Evolutionary conservation across 2,113 vertebrate species (phyloP), one percentile per base, ranked within the genome.

Genomic region (Colius striatus): DNA sequence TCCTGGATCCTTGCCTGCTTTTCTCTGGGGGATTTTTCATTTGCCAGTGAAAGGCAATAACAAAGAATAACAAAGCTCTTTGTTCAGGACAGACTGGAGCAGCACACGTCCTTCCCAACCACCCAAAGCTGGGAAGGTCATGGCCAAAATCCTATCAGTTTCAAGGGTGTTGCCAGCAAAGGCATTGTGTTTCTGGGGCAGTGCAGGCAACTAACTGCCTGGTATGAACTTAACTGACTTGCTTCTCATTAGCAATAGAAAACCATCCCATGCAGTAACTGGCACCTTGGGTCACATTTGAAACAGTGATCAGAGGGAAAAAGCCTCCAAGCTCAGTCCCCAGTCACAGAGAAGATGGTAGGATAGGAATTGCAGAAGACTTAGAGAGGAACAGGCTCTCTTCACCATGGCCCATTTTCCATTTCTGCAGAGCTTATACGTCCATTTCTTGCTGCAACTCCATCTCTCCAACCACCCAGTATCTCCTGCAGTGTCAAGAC

Each of bases 1-100:
- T 54, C 81, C 94, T 95, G 95, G 95, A 87, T 87, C 86, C 45
- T 61, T 89, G 94, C 84, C 92, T 70, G 74, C 50, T 61, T 92
- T 89, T 89, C 91, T 94, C 91, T 29, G 84, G 84, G 92, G 95
- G 65, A 50, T 53, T 12, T 87, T 93, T 43, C 41, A 30, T 84
- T 27, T 88, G 63, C 72, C 80, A 51, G 63, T 11, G 8, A 74
- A 67, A 88, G 75, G 86, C 71, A 20, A 7, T 48, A 36, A 41
- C 38, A 41, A 41, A 41, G 45, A 36, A 60, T 21, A 75, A 68
- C 92, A 88, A 67, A 91, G 77, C 91, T 62, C 89, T 78, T 66
- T 62, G 86, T 84, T 74, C n/a, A 78, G 71, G 51, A 29, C n/a
- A n/a, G 45, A 26, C 0, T 4, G 5, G 45, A 6, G 2, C 45